A percentile compares a stretch with the other conserved stretches of the same genome.
Evolutionary conservation across 2,888 invertebrate genomes (phyloP).

Genomic region (Druceiella hillmani): DNA sequence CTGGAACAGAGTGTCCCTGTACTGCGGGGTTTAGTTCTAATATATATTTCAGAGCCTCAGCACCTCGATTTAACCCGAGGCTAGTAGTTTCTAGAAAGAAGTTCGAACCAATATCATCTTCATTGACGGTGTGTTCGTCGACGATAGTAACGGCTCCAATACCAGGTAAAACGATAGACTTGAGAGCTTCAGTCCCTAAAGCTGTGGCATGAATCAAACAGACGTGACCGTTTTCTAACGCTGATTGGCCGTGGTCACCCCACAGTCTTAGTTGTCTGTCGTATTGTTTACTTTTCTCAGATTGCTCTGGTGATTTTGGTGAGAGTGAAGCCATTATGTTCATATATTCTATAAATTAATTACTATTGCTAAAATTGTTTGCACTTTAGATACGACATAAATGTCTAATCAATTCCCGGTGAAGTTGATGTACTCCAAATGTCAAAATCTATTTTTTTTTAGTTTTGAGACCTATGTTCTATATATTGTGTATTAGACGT

Average conservation of each 20-base stretch:
- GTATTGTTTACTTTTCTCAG: constrained; percentile 72
- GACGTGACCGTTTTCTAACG: constrained; percentile 83
- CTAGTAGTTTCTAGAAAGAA: constrained; percentile 86
- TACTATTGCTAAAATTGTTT: no score
- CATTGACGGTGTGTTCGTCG: constrained; percentile 78
- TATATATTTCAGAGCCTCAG: constrained; percentile 74
- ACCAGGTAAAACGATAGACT: constrained; percentile 92
- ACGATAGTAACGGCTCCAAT: constrained; percentile 89
- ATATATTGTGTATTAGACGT: no score
- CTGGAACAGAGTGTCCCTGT: constrained; percentile 87
- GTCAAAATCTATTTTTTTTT: no score
- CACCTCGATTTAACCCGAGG: constrained; percentile 79
- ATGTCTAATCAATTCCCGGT: no score
- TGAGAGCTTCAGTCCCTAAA: constrained; percentile 90
- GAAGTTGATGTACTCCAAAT: no score
- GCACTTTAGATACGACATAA: no score
- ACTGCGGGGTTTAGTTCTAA: constrained; percentile 92
- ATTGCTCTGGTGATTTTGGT: constrained; percentile 68
- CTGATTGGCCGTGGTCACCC: constrained; percentile 96
- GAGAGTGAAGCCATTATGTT: constrained; percentile 63
- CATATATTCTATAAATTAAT: no score
- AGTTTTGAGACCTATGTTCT: no score
- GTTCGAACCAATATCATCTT: constrained; percentile 92
- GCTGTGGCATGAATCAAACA: constrained; percentile 93
- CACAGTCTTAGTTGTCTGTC: constrained; percentile 87